A percentile compares a stretch with the other conserved stretches of the same genome.
Conservation (phyloP, 2,797 vertebrate species). For the Eurystomus glaucurus region DNA sequence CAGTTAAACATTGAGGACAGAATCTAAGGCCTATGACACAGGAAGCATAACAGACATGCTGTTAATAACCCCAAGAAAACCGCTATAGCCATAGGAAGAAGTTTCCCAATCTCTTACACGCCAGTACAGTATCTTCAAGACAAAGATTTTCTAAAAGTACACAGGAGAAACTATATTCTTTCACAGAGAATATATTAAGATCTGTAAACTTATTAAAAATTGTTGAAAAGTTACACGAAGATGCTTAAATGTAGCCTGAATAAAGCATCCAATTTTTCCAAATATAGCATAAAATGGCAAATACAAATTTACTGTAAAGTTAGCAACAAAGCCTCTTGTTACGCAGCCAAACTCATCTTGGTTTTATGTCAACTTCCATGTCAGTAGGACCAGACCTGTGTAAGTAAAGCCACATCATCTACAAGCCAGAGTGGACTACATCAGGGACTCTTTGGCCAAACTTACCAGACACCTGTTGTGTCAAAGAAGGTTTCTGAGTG, state of each 20-base stretch:
- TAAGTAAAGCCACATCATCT: background rate
- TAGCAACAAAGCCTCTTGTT: background rate
- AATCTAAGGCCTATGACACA: background rate
- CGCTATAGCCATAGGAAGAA: background rate
- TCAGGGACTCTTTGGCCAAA: background rate
- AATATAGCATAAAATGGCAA: background rate
- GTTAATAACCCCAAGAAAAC: background rate
- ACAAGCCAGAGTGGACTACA: background rate
- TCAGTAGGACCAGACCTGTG: background rate
- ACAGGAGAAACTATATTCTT: background rate
- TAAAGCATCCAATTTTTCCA: background rate
- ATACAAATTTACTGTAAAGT: background rate
- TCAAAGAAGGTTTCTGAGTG: conserved; percentile 95
- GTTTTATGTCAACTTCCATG: background rate
- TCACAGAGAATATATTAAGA: background rate
- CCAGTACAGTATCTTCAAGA: background rate
- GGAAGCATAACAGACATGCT: background rate
- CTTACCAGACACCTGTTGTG: conserved; percentile 96
- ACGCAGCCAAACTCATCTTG: background rate
- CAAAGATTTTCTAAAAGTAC: background rate
- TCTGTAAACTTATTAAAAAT: background rate
- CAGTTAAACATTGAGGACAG: background rate
- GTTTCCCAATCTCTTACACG: background rate
- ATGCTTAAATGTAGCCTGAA: background rate
- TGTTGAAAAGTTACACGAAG: background rate